Percentiles rank a stretch among this genome's conserved stretches.
These are phyloP conservation scores for Myripristis jacobus DNA, from an alignment of 2,797 vertebrate species.

Conservation along the genomic window DNA sequence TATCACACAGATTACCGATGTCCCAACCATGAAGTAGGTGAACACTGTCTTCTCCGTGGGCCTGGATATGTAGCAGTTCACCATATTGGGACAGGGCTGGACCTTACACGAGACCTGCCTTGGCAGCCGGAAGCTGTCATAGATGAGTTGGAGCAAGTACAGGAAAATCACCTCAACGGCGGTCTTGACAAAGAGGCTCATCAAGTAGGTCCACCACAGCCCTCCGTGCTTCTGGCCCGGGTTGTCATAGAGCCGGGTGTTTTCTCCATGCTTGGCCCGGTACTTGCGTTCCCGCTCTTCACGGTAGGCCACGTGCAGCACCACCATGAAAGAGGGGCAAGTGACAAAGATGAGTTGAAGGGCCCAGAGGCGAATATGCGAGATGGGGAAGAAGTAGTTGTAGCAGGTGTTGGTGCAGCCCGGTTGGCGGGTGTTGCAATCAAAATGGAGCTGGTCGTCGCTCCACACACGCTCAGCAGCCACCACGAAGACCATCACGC, in stretches of 20 bases:
- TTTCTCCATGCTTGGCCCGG: conserved; percentile 83
- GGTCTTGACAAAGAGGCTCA: conserved; percentile 91
- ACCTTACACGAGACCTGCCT: conserved; percentile 87
- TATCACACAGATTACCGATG: conserved; percentile 88
- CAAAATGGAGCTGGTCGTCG: conserved; percentile 92
- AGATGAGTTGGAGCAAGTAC: conserved; percentile 89
- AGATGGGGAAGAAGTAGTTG: conserved; percentile 90
- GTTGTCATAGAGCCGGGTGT: conserved; percentile 85
- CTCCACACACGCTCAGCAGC: conserved; percentile 92
- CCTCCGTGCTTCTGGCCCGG: conserved; percentile 91
- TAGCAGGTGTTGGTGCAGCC: conserved; percentile 94
- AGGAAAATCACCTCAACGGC: conserved; percentile 88
- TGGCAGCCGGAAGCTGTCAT: conserved; percentile 89
- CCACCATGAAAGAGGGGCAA: conserved; percentile 92
- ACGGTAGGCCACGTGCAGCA: conserved; percentile 91
- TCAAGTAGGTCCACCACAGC: conserved; percentile 94
- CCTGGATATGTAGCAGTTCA: conserved; percentile 91
- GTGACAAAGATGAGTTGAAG: conserved; percentile 95
- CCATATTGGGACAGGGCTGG: conserved; percentile 88
- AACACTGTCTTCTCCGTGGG: conserved; percentile 94
- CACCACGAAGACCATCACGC: conserved; percentile 92
- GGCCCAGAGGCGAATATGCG: conserved; percentile 93
- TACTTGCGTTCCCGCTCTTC: conserved; percentile 89
- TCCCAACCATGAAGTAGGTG: conserved; percentile 95
- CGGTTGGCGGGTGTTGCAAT: conserved; percentile 92